Conservation (phyloP, 64 coral and sea anemone species). For the Anthopleura sola region DNA sequence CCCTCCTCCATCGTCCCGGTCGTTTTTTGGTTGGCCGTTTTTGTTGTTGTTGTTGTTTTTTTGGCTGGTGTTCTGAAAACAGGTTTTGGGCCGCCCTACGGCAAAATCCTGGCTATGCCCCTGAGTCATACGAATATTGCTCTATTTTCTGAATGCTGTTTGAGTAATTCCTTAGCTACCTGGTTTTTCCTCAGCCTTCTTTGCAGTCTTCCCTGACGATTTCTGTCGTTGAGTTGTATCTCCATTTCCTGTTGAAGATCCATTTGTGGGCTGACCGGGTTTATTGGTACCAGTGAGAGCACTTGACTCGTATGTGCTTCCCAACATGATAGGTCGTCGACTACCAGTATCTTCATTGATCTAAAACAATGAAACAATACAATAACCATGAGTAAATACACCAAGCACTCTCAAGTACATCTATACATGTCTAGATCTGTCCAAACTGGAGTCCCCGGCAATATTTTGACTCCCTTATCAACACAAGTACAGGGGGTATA, state of each 20-base stretch:
- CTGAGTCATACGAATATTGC: no score
- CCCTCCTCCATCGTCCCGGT: no score
- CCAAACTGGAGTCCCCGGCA: no score
- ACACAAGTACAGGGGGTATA: no score
- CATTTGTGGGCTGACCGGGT: not conserved
- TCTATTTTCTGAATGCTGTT: no score
- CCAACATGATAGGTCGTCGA: conserved; percentile 92
- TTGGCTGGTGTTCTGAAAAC: no score
- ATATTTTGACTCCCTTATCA: no score
- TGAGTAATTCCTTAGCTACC: not conserved
- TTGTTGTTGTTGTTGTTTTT: no score
- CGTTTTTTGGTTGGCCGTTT: no score
- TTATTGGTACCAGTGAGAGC: not conserved
- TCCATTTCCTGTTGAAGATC: not conserved
- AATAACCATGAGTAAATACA: not conserved
- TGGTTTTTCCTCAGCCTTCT: not conserved
- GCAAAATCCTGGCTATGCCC: no score
- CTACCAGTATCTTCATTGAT: conserved; percentile 96
- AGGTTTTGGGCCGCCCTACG: no score
- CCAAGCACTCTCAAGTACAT: not conserved
- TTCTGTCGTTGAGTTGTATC: not conserved
- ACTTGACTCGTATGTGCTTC: conserved; percentile 28
- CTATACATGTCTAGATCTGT: no score
- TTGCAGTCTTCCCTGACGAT: not conserved
- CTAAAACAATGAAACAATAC: conserved; percentile 1